Conservation (phyloP, 2,113 vertebrate species). For the Mionectes macconnelli region DNA sequence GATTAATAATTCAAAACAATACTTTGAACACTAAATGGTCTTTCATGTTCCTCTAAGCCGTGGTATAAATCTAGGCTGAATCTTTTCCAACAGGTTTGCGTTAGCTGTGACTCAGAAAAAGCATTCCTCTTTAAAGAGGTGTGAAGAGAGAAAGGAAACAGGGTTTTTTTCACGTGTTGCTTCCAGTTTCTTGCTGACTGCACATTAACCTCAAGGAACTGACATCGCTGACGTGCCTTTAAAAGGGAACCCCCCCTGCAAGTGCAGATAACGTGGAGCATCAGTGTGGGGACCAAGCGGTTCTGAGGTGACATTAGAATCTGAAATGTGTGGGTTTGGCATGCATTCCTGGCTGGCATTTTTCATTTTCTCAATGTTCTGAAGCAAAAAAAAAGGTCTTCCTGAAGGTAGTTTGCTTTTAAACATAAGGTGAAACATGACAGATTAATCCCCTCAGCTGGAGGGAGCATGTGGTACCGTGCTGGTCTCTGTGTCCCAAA, state of each 20-base stretch:
- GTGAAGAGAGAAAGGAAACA: background rate
- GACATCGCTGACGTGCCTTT: rapidly evolving
- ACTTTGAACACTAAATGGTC: background rate
- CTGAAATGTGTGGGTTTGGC: background rate
- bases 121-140: background rate
- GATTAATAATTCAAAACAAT: conserved; percentile 4
- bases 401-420: background rate
- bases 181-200: background rate
- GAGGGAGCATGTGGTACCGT: background rate
- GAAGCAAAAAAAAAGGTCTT: background rate
- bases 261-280: background rate
- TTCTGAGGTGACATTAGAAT: background rate
- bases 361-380: background rate
- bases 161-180: background rate
- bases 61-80: background rate
- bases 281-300: rapidly evolving
- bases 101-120: conserved; percentile 22
- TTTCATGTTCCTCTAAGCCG: background rate
- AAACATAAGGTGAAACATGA: background rate
- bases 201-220: background rate
- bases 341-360: background rate
- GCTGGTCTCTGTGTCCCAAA: background rate
- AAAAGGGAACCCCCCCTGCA: background rate
- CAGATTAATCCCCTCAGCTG: background rate
- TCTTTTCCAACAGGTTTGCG: background rate